Percentiles rank a stretch among this genome's conserved stretches.
Conservation (phyloP, 2,888 invertebrate species). For the Lochmaea crataegi region DNA sequence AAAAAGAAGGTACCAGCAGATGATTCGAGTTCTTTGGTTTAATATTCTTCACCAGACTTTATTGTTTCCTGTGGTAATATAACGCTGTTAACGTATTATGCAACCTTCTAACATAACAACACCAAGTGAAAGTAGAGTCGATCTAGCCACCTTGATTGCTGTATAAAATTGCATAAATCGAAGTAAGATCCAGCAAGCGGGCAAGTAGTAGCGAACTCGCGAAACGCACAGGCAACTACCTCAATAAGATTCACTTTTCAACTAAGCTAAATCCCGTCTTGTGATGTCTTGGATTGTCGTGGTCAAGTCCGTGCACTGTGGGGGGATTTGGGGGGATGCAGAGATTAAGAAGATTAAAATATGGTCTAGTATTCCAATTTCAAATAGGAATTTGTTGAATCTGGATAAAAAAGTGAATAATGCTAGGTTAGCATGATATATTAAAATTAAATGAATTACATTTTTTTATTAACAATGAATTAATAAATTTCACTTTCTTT, state of each 20-base stretch:
- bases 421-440: too few species aligned
- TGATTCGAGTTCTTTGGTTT: conserved; percentile 16
- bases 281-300: conserved; percentile 17
- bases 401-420: background rate
- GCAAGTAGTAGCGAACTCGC: conserved; percentile 31
- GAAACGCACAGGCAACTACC: conserved; percentile 39
- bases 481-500: too few species aligned
- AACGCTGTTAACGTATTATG: conserved; percentile 48
- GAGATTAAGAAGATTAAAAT: background rate
- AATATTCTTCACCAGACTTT: conserved; percentile 40
- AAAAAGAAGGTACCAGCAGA: conserved; percentile 17
- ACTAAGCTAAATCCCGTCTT: conserved; percentile 39
- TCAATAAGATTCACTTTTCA: conserved; percentile 45
- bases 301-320: conserved; percentile 13
- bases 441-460: too few species aligned
- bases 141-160: conserved; percentile 54
- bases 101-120: conserved; percentile 54
- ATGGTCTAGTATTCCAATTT: background rate
- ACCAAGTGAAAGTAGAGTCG: conserved; percentile 58
- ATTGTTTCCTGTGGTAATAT: conserved; percentile 49
- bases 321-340: conserved; percentile 11
- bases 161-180: conserved; percentile 54
- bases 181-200: conserved; percentile 33
- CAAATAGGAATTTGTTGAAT: background rate
- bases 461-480: too few species aligned